Percentiles rank a stretch among this genome's conserved stretches.
Evolutionary conservation across 2,888 invertebrate species (phyloP).

Genomic region (Blomia tropicalis): DNA sequence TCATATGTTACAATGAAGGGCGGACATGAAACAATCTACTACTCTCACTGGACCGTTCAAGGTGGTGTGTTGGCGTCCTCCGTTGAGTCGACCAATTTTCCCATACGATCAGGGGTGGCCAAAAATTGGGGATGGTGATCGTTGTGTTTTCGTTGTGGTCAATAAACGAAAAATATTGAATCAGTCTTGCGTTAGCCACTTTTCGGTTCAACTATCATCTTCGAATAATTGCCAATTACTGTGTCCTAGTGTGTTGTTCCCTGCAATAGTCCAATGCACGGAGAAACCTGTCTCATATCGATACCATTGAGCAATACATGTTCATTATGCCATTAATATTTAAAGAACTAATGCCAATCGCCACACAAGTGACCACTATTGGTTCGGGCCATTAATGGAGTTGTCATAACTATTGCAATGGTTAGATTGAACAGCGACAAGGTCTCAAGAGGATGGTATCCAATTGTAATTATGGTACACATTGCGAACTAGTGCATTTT

Average conservation of each 20-base stretch:
- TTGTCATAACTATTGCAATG: not conserved
- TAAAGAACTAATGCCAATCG: not conserved
- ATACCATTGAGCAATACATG: no score
- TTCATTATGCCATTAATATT: not conserved
- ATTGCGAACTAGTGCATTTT: not conserved
- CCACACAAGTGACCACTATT: not conserved
- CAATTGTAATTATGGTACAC: not conserved
- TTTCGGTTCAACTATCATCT: no score
- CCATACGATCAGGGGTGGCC: no score
- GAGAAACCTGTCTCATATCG: no score
- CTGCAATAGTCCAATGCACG: no score
- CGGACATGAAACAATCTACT: not conserved
- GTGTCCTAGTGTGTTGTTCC: no score
- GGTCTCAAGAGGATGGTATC: not conserved
- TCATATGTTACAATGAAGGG: not conserved
- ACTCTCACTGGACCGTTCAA: not conserved
- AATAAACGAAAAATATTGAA: no score
- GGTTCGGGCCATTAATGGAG: not conserved
- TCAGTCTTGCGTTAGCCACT: no score
- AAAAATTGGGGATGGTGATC: no score
- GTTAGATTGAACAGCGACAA: not conserved
- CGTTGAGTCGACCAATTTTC: no score
- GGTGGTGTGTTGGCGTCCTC: not conserved
- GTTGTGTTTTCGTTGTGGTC: no score
- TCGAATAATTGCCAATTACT: no score